phyloP scores from a whole-genome alignment of 2,888 invertebrate species.

The Cephonodes hylas region DNA sequence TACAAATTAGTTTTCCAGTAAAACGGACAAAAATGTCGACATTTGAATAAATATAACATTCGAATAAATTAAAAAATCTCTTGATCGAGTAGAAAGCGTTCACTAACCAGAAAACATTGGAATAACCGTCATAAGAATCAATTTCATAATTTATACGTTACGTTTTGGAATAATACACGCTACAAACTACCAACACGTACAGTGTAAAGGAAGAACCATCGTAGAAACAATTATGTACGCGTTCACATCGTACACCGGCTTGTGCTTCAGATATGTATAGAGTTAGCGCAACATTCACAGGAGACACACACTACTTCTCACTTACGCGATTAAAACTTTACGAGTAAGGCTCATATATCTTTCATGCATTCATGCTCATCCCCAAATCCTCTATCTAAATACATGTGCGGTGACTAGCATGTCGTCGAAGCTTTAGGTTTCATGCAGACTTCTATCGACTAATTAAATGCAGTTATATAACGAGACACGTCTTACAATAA shows the following conservation, averaged over 20 bases:
- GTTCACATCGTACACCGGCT: neutral
- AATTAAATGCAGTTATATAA: slow-evolving; percentile 52
- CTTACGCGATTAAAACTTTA: slow-evolving; percentile 3
- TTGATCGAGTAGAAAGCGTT: slow-evolving; percentile 36
- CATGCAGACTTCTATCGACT: slow-evolving; percentile 40
- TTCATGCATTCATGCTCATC: slow-evolving; percentile 13
- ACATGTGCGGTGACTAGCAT: slow-evolving; percentile 49
- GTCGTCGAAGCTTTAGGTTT: slow-evolving; percentile 45
- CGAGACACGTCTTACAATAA: slow-evolving; percentile 2
- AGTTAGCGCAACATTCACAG: slow-evolving; percentile 6
- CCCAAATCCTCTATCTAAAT: slow-evolving; percentile 20
- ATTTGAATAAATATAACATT: slow-evolving; percentile 19
- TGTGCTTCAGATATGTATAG: slow-evolving; percentile 53
- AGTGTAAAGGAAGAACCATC: slow-evolving; percentile 45
- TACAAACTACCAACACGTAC: slow-evolving; percentile 45
- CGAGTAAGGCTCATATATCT: slow-evolving; percentile 13
- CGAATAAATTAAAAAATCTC: slow-evolving; percentile 30
- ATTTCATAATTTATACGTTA: slow-evolving; percentile 42
- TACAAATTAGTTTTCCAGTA: slow-evolving; percentile 12
- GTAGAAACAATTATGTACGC: slow-evolving; percentile 16
- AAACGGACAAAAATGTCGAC: slow-evolving; percentile 10
- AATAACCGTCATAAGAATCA: slow-evolving; percentile 66
- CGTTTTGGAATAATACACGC: slow-evolving; percentile 35
- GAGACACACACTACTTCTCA: neutral
- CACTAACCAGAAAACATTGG: slow-evolving; percentile 68